These are phyloP conservation scores for Atta cephalotes DNA, from an alignment of 1,140 invertebrate species.

Conservation along the genomic window DNA sequence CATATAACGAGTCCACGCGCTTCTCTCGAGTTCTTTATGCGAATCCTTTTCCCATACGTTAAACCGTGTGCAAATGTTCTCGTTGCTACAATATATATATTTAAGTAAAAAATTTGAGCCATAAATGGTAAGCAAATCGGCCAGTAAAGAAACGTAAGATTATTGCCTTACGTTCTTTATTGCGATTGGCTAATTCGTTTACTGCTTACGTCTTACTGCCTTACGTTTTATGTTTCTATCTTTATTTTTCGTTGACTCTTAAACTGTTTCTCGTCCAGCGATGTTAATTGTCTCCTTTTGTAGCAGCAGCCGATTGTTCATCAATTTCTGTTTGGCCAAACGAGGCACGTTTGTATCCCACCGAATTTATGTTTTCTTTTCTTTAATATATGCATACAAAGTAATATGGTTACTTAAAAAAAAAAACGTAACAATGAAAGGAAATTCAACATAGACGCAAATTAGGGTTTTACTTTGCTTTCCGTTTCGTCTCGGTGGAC, in stretches of 20 bases:
- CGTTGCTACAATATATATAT: slow-evolving; percentile 2
- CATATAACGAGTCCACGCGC: slow-evolving; percentile 45
- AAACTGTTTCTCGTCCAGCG: not conserved
- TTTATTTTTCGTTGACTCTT: slow-evolving; percentile 26
- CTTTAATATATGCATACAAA: not conserved
- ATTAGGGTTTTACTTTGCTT: slow-evolving; percentile 19
- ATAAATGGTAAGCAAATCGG: too few species aligned
- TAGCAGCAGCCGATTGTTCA: slow-evolving; percentile 6
- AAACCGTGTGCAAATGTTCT: slow-evolving; percentile 24
- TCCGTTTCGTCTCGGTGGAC: slow-evolving; percentile 27
- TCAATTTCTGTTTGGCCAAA: not conserved
- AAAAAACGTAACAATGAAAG: not conserved
- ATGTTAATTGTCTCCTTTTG: not conserved
- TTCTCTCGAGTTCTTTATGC: slow-evolving; percentile 13
- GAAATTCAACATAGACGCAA: slow-evolving; percentile 9
- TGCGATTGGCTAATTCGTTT: too few species aligned
- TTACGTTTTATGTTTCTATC: too few species aligned
- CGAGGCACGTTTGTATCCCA: slow-evolving; percentile 15
- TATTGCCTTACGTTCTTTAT: too few species aligned
- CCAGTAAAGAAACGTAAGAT: too few species aligned
- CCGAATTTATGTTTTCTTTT: slow-evolving; percentile 36
- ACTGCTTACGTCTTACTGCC: too few species aligned
- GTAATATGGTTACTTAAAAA: not conserved
- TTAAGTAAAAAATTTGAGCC: too few species aligned
- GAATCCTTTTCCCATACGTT: not conserved